Percentiles rank a stretch among this genome's conserved stretches.
phyloP scores from a whole-genome alignment of 2,888 invertebrate species.

The Timandra comae region DNA sequence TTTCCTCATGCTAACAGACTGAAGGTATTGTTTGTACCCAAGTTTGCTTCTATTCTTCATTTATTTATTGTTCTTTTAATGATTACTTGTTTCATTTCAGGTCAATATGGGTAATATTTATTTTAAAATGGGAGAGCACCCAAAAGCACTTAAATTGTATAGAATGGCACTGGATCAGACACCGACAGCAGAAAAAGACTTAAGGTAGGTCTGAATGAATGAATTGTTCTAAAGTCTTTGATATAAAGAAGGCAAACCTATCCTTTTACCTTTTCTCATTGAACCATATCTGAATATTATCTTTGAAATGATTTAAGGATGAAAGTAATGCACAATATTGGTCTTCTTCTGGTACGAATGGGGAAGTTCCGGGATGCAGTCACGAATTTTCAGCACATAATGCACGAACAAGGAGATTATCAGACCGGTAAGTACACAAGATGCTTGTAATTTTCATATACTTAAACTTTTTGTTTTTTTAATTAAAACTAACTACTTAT shows the following conservation, averaged over 20 bases:
- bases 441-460: not conserved
- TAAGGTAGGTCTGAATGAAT: conserved; percentile 77
- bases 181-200: conserved; percentile 93
- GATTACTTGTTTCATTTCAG: too few species aligned
- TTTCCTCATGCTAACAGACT: conserved; percentile 95
- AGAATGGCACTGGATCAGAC: conserved; percentile 99
- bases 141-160: conserved; percentile 97
- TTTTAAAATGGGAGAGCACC: conserved; percentile 93
- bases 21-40: conserved; percentile 76
- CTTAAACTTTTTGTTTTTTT: too few species aligned
- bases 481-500: too few species aligned
- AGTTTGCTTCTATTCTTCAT: too few species aligned
- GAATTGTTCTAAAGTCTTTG: too few species aligned
- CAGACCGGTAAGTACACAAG: conserved; percentile 73
- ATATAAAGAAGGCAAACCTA: not conserved
- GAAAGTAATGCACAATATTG: conserved; percentile 99
- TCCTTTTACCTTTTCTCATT: not conserved
- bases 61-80: too few species aligned
- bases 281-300: not conserved
- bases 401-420: conserved; percentile 96
- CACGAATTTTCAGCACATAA: conserved; percentile 97
- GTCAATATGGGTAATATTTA: conserved; percentile 98
- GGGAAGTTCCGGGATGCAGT: conserved; percentile 97
- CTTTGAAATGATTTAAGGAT: conserved; percentile 74
- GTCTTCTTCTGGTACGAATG: conserved; percentile 95